These are phyloP conservation scores for Edolisoma coerulescens DNA, from an alignment of 2,113 vertebrate species.

Conservation along the genomic window DNA sequence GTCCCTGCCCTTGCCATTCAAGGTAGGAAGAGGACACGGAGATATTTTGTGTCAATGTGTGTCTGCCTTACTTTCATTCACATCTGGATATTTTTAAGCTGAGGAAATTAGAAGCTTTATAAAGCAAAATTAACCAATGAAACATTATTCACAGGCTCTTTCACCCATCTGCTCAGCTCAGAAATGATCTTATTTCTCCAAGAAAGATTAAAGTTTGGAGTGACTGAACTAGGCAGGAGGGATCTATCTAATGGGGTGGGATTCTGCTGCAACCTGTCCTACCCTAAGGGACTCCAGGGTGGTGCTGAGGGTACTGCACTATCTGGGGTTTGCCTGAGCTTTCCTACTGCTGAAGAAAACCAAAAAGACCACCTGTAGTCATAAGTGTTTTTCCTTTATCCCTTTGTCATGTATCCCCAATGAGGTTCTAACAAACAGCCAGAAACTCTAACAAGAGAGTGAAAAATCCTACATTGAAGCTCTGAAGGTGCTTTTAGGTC, in stretches of 20 bases:
- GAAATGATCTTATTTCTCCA: neutral
- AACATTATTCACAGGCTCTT: neutral
- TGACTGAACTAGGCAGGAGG: neutral
- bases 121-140: neutral
- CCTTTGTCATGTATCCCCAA: neutral
- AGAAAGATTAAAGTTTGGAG: neutral
- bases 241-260: neutral
- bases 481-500: neutral
- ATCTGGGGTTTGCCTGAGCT: neutral
- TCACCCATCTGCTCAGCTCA: neutral
- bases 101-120: neutral
- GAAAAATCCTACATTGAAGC: neutral
- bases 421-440: neutral
- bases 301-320: neutral
- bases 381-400: neutral
- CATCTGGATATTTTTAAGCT: neutral
- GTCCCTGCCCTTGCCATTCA: neutral
- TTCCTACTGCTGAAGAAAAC: neutral
- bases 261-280: neutral
- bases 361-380: neutral
- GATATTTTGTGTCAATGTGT: neutral
- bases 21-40: fast-evolving
- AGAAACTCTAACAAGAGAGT: neutral
- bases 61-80: neutral
- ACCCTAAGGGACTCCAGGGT: neutral